These are phyloP conservation scores for Pseudomugil gertrudae DNA, from an alignment of 2,797 vertebrate genomes.

Conservation along the genomic window DNA sequence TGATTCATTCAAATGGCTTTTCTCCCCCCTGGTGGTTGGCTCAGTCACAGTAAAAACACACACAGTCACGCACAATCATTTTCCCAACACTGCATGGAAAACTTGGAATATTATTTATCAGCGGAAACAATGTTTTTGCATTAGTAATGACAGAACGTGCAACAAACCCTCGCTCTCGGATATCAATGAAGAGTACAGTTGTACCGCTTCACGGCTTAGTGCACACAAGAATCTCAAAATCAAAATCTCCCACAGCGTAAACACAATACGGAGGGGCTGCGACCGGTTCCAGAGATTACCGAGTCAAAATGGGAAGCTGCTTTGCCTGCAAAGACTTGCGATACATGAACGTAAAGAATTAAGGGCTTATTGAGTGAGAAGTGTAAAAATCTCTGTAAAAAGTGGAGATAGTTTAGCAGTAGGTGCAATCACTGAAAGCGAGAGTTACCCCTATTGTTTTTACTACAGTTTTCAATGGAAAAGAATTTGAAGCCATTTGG, in stretches of 20 bases:
- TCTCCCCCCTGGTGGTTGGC: constrained; percentile 56
- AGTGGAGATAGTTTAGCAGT: constrained; percentile 33
- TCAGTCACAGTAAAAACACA: constrained; percentile 68
- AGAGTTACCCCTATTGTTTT: constrained; percentile 45
- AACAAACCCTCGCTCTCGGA: constrained; percentile 13
- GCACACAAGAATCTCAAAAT: constrained; percentile 39
- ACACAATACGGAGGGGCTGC: constrained; percentile 37
- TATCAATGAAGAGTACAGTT: constrained; percentile 19
- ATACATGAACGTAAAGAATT: constrained; percentile 35
- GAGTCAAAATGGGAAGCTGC: constrained; percentile 52
- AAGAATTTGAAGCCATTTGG: constrained; percentile 57
- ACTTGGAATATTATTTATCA: constrained; percentile 24
- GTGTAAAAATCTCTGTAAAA: constrained; percentile 28
- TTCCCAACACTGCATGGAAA: constrained; percentile 14
- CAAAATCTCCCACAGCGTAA: constrained; percentile 40
- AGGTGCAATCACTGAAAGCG: constrained; percentile 35
- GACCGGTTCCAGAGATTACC: constrained; percentile 35
- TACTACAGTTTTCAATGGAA: constrained; percentile 34
- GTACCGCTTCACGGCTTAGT: constrained; percentile 26
- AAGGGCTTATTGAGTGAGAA: constrained; percentile 30
- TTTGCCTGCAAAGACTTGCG: constrained; percentile 78
- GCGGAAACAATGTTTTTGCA: constrained; percentile 46
- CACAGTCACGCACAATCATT: constrained; percentile 30
- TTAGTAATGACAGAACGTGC: constrained; percentile 18
- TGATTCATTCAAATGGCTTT: constrained; percentile 70